Conservation (phyloP, 2,113 vertebrate species). For the Seriola aureovittata region DNA sequence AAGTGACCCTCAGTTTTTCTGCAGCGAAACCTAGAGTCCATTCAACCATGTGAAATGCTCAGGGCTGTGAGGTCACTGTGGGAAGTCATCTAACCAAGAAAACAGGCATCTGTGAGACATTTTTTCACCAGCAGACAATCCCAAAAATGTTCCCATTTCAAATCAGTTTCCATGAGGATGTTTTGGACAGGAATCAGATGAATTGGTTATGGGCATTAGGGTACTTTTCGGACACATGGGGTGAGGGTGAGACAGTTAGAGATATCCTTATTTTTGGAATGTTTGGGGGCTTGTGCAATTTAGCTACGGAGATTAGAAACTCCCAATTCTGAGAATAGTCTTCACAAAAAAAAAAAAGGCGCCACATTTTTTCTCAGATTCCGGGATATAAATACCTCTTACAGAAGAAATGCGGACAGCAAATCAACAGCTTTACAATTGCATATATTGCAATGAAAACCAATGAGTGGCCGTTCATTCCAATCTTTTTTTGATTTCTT, state of each 20-base stretch:
- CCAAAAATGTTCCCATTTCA: conserved; percentile 76
- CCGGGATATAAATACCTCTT: conserved; percentile 64
- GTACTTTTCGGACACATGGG: conserved; percentile 62
- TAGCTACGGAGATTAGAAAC: conserved; percentile 64
- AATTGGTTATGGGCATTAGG: conserved; percentile 65
- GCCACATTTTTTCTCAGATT: conserved; percentile 48
- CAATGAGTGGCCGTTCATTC: conserved; percentile 8
- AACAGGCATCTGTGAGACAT: conserved; percentile 72
- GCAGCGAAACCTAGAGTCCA: conserved; percentile 38
- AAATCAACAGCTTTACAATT: conserved; percentile 23
- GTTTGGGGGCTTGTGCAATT: conserved; percentile 63
- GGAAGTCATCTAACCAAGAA: conserved; percentile 66
- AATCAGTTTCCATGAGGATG: conserved; percentile 75
- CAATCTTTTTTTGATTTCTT: neutral
- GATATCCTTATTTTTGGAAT: conserved; percentile 75
- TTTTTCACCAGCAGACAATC: conserved; percentile 66
- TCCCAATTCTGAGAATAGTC: conserved; percentile 68
- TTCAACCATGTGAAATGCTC: conserved; percentile 42
- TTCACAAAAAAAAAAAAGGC: conserved; percentile 14
- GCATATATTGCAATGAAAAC: neutral
- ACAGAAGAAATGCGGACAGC: conserved; percentile 48
- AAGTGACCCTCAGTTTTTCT: conserved; percentile 40
- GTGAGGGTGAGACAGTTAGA: conserved; percentile 56
- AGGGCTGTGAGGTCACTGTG: conserved; percentile 68
- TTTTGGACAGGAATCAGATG: conserved; percentile 72